Percentiles rank a stretch among this genome's conserved stretches.
These are phyloP conservation scores for Megastigmus dorsalis DNA, from an alignment of 2,888 invertebrate genomes.

Conservation along the genomic window DNA sequence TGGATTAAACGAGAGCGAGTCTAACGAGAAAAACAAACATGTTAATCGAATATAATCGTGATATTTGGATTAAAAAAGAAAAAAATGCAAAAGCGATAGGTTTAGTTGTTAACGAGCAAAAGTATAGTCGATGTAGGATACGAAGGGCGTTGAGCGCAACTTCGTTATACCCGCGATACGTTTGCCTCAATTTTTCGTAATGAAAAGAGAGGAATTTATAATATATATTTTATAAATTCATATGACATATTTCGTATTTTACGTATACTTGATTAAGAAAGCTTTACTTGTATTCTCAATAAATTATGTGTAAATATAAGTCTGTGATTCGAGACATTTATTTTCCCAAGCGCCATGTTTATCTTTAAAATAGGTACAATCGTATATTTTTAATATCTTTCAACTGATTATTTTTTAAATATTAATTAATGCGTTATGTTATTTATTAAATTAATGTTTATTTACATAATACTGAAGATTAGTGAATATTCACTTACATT, in stretches of 20 bases:
- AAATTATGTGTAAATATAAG: constrained; percentile 39
- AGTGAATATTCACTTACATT: too few species aligned
- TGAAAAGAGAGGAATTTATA: constrained; percentile 35
- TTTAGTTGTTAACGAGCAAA: neutral
- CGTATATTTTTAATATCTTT: too few species aligned
- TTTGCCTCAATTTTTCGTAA: constrained; percentile 16
- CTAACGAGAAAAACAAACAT: neutral
- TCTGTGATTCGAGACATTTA: neutral
- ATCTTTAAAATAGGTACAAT: too few species aligned
- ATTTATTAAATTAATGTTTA: too few species aligned
- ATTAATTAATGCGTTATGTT: too few species aligned
- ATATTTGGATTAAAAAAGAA: constrained; percentile 29
- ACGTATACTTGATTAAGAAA: constrained; percentile 44
- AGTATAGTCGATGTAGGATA: neutral
- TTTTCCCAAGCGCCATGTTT: too few species aligned
- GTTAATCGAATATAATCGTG: constrained; percentile 30
- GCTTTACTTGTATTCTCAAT: constrained; percentile 41
- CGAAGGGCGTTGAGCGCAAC: constrained; percentile 22
- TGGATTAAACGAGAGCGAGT: neutral
- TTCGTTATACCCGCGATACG: neutral
- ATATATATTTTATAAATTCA: constrained; percentile 26
- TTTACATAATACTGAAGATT: too few species aligned
- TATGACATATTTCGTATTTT: constrained; percentile 43
- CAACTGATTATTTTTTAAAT: neutral
- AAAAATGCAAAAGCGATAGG: neutral